Conservation (phyloP, 2,888 invertebrate species). For the Andrena dorsata region DNA sequence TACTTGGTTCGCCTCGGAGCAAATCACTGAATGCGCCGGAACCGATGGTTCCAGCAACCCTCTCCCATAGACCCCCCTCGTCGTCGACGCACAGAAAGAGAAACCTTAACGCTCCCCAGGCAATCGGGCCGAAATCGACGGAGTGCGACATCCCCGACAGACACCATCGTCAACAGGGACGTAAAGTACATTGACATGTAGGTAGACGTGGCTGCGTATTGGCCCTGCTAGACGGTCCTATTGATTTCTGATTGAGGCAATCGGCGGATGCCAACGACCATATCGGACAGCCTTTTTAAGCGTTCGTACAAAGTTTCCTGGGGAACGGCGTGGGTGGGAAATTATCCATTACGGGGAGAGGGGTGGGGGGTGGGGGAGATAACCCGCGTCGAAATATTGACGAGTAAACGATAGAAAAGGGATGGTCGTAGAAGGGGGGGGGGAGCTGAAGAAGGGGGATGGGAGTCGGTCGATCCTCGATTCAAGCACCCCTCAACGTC, state of each 20-base stretch:
- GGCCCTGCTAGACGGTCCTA: constrained; percentile 51
- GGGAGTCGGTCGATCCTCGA: constrained; percentile 26
- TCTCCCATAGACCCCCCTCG: neutral
- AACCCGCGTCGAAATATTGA: constrained; percentile 43
- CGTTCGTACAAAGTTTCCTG: constrained; percentile 41
- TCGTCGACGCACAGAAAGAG: neutral
- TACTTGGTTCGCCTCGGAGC: too few relatives aligned
- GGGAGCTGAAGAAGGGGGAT: neutral
- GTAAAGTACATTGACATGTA: constrained; percentile 38
- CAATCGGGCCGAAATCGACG: constrained; percentile 9
- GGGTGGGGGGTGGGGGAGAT: neutral
- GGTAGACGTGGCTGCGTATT: constrained; percentile 29
- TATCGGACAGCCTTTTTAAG: constrained; percentile 47
- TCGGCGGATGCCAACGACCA: constrained; percentile 55
- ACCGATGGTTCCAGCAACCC: neutral
- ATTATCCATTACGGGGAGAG: constrained; percentile 43
- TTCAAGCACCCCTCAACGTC: constrained; percentile 24
- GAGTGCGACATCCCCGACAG: constrained; percentile 21
- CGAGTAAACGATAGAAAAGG: constrained; percentile 31
- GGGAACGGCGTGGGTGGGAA: constrained; percentile 14
- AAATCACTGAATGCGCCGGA: neutral
- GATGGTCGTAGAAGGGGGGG: neutral
- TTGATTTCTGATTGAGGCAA: constrained; percentile 66
- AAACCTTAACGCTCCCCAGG: neutral
- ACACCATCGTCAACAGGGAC: constrained; percentile 6